Conservation (phyloP, 2,888 invertebrate genomes). For the Rhagonycha fulva region DNA sequence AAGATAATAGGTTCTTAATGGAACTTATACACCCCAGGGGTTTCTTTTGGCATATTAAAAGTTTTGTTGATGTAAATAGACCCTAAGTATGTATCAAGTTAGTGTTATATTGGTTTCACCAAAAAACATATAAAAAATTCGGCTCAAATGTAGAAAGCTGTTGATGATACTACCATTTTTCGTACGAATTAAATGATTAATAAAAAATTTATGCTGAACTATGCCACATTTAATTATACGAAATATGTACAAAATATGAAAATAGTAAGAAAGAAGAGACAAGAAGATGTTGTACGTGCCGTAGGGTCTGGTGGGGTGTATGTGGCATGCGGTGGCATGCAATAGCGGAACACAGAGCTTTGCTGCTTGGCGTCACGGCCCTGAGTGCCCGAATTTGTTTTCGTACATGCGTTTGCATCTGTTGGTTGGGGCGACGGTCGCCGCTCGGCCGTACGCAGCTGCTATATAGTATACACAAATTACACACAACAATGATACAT, state of each 20-base stretch:
- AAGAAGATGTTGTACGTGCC: conserved; percentile 59
- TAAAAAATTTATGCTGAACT: background rate
- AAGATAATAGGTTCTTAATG: background rate
- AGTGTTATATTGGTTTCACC: background rate
- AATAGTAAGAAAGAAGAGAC: conserved; percentile 45
- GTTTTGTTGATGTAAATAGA: background rate
- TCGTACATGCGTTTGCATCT: conserved; percentile 44
- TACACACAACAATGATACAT: conserved; percentile 50
- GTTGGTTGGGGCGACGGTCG: conserved; percentile 51
- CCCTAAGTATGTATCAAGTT: background rate
- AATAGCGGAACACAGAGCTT: conserved; percentile 61
- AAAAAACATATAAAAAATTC: background rate
- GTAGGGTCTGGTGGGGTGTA: conserved; percentile 65
- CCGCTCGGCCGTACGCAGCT: conserved; percentile 57
- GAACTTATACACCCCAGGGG: background rate
- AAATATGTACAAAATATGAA: conserved; percentile 28
- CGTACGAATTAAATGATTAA: conserved; percentile 27
- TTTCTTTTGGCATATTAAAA: background rate
- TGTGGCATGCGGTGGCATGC: conserved; percentile 66
- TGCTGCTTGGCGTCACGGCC: conserved; percentile 54
- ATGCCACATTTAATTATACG: conserved; percentile 24
- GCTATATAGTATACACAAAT: conserved; percentile 54
- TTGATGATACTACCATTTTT: conserved; percentile 32
- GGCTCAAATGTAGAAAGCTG: conserved; percentile 35
- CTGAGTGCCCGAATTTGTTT: conserved; percentile 52